Conservation (phyloP, 1,140 invertebrate genomes). For the Musca domestica region DNA sequence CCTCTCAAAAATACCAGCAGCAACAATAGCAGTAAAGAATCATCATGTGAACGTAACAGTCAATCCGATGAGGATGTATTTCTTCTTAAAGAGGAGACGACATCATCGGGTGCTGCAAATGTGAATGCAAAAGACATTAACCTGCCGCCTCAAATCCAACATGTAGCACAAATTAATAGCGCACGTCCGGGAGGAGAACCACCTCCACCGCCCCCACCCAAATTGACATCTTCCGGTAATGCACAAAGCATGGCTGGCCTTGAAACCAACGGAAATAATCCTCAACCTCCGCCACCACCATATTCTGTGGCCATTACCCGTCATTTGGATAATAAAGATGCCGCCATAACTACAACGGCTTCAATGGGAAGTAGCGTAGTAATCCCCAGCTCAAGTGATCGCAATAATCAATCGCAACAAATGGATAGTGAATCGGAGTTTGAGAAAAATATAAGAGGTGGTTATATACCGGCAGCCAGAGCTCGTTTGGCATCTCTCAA, state of each 20-base stretch:
- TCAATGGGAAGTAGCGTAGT: not conserved
- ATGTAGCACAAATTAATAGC: no score
- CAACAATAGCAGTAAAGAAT: slow-evolving; percentile 24
- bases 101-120: not conserved
- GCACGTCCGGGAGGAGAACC: not conserved
- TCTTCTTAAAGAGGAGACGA: slow-evolving; percentile 33
- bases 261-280: not conserved
- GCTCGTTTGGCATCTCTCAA: slow-evolving; percentile 64
- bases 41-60: slow-evolving; percentile 46
- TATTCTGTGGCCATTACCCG: slow-evolving; percentile 27
- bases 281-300: slow-evolving; percentile 24
- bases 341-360: not conserved
- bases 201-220: not conserved
- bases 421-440: slow-evolving; percentile 14
- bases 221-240: no score
- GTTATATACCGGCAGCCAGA: slow-evolving; percentile 56
- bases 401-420: slow-evolving; percentile 26
- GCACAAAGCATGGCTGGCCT: no score
- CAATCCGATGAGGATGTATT: slow-evolving; percentile 48
- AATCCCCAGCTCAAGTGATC: not conserved
- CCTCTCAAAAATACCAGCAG: slow-evolving; percentile 38
- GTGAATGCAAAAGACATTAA: slow-evolving; percentile 24
- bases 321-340: slow-evolving; percentile 21
- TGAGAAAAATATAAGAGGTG: slow-evolving; percentile 34
- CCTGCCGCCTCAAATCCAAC: no score